Percentiles rank a stretch among this genome's conserved stretches.
These are phyloP conservation scores for Cheilinus undulatus DNA, from an alignment of 2,113 vertebrate species.

Conservation along the genomic window DNA sequence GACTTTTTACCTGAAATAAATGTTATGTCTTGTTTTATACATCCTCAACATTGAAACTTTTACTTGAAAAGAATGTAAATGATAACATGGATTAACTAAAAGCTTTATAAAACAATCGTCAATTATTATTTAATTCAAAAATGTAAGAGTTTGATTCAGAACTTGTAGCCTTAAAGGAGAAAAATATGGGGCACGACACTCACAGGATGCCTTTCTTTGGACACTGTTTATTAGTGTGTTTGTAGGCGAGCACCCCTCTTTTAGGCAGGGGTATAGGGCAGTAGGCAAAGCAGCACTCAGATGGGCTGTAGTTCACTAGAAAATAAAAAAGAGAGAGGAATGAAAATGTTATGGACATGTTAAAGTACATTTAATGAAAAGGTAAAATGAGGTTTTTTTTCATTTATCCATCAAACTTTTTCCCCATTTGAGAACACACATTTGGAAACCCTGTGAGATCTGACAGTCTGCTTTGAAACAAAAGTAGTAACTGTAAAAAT, in stretches of 20 bases:
- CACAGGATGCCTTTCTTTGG: conserved; percentile 28
- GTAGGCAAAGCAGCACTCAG: background rate
- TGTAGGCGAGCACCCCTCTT: rapidly evolving
- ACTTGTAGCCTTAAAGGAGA: background rate
- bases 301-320: conserved; percentile 14
- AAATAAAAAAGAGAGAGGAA: background rate
- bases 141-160: background rate
- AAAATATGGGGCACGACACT: conserved; percentile 26
- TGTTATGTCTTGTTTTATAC: no score
- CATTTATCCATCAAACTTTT: no score
- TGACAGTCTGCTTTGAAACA: background rate
- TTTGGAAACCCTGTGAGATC: background rate
- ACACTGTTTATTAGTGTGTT: conserved; percentile 5
- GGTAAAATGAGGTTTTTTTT: no score
- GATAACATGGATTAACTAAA: background rate
- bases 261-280: rapidly evolving
- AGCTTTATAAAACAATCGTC: no score
- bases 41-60: no score
- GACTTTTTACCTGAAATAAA: no score
- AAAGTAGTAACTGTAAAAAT: background rate
- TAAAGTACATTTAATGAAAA: no score
- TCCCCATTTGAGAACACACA: no score
- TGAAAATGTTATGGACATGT: background rate
- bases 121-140: no score
- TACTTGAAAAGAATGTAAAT: no score